phyloP scores from a whole-genome alignment of 2,113 vertebrate genomes.

The Peromyscus maniculatus region DNA sequence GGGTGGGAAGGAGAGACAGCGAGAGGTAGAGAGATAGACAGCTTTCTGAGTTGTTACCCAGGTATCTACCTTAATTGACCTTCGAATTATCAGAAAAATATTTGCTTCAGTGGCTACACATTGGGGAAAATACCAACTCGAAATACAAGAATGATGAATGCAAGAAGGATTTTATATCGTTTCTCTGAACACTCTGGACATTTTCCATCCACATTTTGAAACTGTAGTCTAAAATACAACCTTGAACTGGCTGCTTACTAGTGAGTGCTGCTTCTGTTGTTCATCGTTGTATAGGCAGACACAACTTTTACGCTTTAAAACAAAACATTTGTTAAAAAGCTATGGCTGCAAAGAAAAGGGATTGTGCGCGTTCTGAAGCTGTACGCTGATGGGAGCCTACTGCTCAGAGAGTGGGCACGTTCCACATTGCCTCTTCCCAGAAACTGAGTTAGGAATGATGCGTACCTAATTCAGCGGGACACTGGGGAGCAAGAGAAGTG shows the following conservation, averaged over 20 bases:
- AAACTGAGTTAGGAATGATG: not conserved
- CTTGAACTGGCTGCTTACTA: not conserved
- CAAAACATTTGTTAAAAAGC: not conserved
- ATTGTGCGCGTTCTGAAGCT: not conserved
- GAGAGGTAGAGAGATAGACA: not conserved
- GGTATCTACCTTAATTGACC: not conserved
- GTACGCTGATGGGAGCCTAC: no score
- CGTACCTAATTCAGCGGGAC: not conserved
- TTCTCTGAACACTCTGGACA: conserved; percentile 35
- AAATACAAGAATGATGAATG: not conserved
- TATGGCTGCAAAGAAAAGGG: not conserved
- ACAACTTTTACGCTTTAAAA: not conserved
- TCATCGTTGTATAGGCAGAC: not conserved
- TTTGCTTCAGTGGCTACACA: not conserved
- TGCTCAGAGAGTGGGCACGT: rapidly evolving
- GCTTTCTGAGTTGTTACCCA: not conserved
- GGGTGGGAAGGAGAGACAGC: not conserved
- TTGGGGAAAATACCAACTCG: not conserved
- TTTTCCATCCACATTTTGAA: conserved; percentile 44
- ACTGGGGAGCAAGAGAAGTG: not conserved
- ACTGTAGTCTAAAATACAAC: not conserved
- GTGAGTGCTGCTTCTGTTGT: not conserved
- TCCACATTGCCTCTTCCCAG: not conserved
- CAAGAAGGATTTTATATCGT: not conserved
- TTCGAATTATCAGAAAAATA: not conserved